Evolutionary conservation across 2,113 vertebrate genomes (phyloP).

Genomic region (Naja naja): DNA sequence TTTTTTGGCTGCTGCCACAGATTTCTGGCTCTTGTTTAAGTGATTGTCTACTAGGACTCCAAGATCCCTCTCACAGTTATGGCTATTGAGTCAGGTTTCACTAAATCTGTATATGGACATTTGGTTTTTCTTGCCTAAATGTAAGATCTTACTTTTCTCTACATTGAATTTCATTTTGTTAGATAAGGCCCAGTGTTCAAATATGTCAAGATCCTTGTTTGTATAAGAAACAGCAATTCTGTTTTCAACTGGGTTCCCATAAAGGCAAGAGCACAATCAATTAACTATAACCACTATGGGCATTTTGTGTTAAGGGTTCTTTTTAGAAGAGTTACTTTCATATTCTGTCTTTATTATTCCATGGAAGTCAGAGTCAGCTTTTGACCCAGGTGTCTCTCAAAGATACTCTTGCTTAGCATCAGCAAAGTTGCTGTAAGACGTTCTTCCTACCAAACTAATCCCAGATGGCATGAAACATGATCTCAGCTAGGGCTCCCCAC

Average conservation of each 20-base stretch:
- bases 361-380: not conserved
- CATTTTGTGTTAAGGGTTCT: not conserved
- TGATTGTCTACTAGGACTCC: not conserved
- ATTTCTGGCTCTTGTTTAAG: not conserved
- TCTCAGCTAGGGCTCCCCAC: not conserved
- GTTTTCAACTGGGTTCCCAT: not conserved
- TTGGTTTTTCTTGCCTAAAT: not conserved
- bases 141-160: not conserved
- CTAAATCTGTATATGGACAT: not conserved
- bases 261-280: not conserved
- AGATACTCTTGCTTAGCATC: not conserved
- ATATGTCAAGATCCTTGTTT: not conserved
- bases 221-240: not conserved
- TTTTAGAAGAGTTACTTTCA: not conserved
- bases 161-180: not conserved
- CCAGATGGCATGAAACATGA: not conserved
- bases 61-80: not conserved
- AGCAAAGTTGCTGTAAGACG: not conserved
- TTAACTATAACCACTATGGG: not conserved
- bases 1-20: not conserved
- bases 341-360: not conserved
- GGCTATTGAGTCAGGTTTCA: not conserved
- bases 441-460: not conserved
- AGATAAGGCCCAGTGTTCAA: not conserved
- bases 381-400: not conserved